phyloP scores from a whole-genome alignment of 2,888 invertebrate genomes.

The Nyleta sp. region DNA sequence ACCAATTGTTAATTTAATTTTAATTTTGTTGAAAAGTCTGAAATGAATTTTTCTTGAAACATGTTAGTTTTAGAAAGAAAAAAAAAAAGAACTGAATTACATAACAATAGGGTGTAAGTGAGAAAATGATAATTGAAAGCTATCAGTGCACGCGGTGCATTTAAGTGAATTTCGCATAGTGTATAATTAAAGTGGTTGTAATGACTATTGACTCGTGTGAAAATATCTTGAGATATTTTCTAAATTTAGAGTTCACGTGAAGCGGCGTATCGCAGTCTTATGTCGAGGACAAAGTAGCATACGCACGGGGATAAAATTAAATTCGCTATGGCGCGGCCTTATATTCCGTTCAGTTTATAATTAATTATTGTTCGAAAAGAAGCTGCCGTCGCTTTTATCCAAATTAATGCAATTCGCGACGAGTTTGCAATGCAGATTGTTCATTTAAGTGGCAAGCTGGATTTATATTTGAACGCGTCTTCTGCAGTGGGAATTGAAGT shows the following conservation, averaged over 20 bases:
- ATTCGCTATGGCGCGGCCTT: constrained; percentile 42
- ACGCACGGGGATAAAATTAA: constrained; percentile 60
- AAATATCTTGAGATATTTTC: constrained; percentile 61
- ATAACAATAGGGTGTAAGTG: neutral
- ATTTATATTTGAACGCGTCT: too few relatives aligned
- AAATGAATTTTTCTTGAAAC: neutral
- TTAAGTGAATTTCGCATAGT: neutral
- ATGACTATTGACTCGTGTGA: constrained; percentile 63
- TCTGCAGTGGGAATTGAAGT: too few relatives aligned
- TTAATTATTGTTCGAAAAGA: neutral
- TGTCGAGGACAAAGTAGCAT: constrained; percentile 60
- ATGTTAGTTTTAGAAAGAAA: too few relatives aligned
- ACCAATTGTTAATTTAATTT: too few relatives aligned
- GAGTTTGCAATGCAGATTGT: too few relatives aligned
- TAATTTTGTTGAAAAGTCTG: too few relatives aligned
- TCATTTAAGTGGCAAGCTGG: too few relatives aligned
- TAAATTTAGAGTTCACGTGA: constrained; percentile 61
- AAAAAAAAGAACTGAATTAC: too few relatives aligned
- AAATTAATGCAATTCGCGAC: too few relatives aligned
- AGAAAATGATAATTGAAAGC: constrained; percentile 12
- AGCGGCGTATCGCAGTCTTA: constrained; percentile 50
- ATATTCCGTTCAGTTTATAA: constrained; percentile 20
- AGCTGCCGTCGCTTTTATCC: too few relatives aligned
- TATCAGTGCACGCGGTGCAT: neutral
- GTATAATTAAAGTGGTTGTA: constrained; percentile 43